Percentiles rank a stretch among this genome's conserved stretches.
phyloP scores from a whole-genome alignment of 2,113 vertebrate genomes.

The Thinocorus orbignyianus region DNA sequence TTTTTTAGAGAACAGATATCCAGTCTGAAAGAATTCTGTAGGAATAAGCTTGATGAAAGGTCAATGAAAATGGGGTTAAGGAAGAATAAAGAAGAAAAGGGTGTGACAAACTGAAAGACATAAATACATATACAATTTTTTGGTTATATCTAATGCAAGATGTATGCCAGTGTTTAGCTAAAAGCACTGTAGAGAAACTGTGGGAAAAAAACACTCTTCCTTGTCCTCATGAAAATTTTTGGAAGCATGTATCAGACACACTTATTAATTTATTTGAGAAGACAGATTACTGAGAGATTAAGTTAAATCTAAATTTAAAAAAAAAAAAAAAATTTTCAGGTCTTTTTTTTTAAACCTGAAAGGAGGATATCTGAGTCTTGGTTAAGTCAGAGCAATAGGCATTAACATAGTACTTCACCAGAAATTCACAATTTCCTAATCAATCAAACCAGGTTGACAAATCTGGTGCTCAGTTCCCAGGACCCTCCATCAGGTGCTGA shows the following conservation, averaged over 20 bases:
- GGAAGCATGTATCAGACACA: background rate
- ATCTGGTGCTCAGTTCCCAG: background rate
- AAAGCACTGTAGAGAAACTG: background rate
- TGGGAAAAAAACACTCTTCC: background rate
- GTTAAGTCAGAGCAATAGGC: background rate
- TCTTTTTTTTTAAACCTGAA: background rate
- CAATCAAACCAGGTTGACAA: background rate
- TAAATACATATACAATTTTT: background rate
- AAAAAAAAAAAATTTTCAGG: background rate
- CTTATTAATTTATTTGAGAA: background rate
- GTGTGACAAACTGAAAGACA: background rate
- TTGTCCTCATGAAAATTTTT: background rate
- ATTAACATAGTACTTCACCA: background rate
- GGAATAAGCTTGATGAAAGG: background rate
- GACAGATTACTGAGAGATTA: background rate
- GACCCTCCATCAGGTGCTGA: background rate
- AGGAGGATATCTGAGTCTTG: background rate
- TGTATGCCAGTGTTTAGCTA: background rate
- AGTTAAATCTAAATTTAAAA: background rate
- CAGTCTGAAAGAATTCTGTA: background rate
- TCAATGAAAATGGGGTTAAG: background rate
- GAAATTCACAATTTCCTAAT: background rate
- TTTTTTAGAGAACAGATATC: background rate
- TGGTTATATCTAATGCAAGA: background rate
- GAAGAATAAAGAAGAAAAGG: background rate